These are phyloP conservation scores for Danio tinwini DNA, from an alignment of 2,797 vertebrate genomes.

Conservation along the genomic window DNA sequence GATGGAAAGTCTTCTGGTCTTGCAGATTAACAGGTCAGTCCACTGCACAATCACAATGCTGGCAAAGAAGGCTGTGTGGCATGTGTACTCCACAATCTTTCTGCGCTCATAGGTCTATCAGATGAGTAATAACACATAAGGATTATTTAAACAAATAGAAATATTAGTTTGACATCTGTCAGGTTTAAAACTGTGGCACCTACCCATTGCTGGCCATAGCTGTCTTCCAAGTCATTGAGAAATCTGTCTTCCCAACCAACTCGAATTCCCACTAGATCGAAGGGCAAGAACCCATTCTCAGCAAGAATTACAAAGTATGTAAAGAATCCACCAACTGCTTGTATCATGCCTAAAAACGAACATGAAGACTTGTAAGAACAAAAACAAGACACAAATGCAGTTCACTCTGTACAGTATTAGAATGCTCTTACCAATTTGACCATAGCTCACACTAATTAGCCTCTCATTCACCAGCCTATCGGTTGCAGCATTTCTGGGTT, in stretches of 20 bases:
- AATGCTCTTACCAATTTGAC: conserved; percentile 88
- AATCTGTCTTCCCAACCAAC: conserved; percentile 85
- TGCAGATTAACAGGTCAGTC: conserved; percentile 89
- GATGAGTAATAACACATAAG: not conserved
- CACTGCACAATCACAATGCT: conserved; percentile 89
- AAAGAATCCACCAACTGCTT: conserved; percentile 88
- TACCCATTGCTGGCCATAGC: conserved; percentile 90
- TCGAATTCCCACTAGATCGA: conserved; percentile 80
- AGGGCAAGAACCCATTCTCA: conserved; percentile 86
- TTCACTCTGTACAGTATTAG: not conserved
- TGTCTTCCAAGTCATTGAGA: conserved; percentile 85
- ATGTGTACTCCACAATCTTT: conserved; percentile 90
- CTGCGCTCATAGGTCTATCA: conserved; percentile 88
- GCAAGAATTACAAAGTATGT: conserved; percentile 89
- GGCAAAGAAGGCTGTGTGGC: conserved; percentile 88
- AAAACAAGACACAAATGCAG: no score
- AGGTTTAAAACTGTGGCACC: conserved; percentile 57
- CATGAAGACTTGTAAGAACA: not conserved
- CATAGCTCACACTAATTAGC: conserved; percentile 95
- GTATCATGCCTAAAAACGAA: conserved; percentile 84
- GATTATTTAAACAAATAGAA: not conserved
- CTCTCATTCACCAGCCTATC: conserved; percentile 96
- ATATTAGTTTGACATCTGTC: not conserved
- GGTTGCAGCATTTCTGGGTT: conserved; percentile 92
- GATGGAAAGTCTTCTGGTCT: conserved; percentile 88